Evolutionary conservation across 2,888 invertebrate species (phyloP), one percentile per base, ranked within the genome.

Genomic region (Eupithecia insigniata): DNA sequence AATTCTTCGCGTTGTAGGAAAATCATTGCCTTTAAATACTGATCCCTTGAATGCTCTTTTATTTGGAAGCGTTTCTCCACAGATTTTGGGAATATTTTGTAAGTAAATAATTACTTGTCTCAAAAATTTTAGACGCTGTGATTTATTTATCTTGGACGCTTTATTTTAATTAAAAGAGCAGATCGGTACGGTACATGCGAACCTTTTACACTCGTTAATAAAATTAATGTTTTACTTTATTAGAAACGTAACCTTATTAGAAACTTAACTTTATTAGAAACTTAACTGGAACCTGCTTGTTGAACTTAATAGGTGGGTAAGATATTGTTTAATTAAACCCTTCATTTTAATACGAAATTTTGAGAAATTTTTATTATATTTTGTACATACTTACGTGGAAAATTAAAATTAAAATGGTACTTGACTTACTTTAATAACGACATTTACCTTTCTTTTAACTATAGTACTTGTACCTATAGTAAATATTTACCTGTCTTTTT

Each of bases 1-100:
- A 71, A 74, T 74, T 73, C 62, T 70, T 70, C 58, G 36, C 66
- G 70, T 71, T 22, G 51, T 55, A 55, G 26, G 55, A 55, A 55
- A 55, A 55, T 26, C 8, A 55, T 55, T 55, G 55, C 55, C 30
- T 30, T 62, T 32, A 32, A 30, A 62, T 32, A 62, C n/a, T 62
- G 61, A 62, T 62, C 60, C 30, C 18, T 34, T n/a, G 34, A 60
- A 60, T 30, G 60, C 8, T 62, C 22, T 34, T 62, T 26, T 62
- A 62, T 62, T 34, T 62, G 8, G 18, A 32, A 34, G n/a, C 61
- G 34, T 62, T 32, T 30, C 61, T n/a, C 12, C 7, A 4, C 34
- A n/a, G 61, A 32, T 62, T 62, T 12, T 1, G 61, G 30, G 32
- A 62, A 32, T n/a, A 34, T 32, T 62, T 30, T 22, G n/a, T 62